Evolutionary conservation across 2,113 vertebrate genomes (phyloP).

Genomic region (Elaphurus davidianus): DNA sequence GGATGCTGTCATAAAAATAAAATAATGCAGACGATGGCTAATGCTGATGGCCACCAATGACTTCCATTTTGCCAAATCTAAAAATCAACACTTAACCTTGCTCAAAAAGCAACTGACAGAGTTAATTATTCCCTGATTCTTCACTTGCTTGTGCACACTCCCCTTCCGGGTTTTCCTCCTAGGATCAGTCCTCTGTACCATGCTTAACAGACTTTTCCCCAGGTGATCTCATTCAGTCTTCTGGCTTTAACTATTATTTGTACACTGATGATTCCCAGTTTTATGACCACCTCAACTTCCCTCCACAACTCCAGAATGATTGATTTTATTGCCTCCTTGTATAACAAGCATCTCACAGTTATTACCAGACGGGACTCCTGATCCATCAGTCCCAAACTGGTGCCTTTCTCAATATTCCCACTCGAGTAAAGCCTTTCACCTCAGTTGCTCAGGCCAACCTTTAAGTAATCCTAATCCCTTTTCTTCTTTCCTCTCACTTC

Average conservation of each 20-base stretch:
- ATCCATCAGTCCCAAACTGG: background rate
- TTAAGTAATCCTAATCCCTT: background rate
- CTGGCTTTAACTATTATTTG: background rate
- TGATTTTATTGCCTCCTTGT: background rate
- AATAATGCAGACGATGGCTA: background rate
- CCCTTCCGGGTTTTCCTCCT: background rate
- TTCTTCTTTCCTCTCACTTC: background rate
- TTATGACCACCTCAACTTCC: background rate
- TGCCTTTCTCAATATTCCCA: background rate
- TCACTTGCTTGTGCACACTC: background rate
- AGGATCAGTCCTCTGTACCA: background rate
- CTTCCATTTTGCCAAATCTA: background rate
- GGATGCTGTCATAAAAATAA: background rate
- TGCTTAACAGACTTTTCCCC: background rate
- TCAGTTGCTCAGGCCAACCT: background rate
- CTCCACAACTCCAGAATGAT: background rate
- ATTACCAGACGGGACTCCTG: background rate
- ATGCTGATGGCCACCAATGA: background rate
- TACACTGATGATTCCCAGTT: background rate
- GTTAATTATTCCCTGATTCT: background rate
- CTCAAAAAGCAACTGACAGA: background rate
- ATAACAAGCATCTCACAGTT: background rate
- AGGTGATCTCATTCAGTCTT: background rate
- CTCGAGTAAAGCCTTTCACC: background rate
- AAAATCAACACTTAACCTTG: background rate